A percentile compares a stretch with the other conserved stretches of the same genome.
phyloP scores from a whole-genome alignment of 2,113 vertebrate genomes.

The Rattus rattus region DNA sequence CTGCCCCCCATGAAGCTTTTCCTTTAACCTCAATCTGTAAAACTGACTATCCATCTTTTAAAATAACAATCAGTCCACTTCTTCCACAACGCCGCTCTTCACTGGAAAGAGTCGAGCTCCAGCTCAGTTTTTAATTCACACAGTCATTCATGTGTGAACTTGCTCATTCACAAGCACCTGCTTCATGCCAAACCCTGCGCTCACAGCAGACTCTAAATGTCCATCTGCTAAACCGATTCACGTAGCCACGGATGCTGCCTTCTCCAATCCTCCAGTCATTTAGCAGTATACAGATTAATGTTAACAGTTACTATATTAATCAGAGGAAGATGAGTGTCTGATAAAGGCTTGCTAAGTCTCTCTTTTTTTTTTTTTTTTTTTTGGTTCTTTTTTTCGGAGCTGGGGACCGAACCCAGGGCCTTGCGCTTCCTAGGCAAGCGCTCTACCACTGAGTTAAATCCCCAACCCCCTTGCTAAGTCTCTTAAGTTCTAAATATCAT shows the following conservation, averaged over 20 bases:
- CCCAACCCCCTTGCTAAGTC: neutral
- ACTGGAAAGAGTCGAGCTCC: neutral
- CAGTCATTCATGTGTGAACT: neutral
- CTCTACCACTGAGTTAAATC: no score
- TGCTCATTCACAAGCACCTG: constrained; percentile 10
- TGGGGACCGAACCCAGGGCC: no score
- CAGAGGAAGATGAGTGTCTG: neutral
- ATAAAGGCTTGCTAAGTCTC: neutral
- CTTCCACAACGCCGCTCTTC: neutral
- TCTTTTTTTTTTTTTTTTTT: no score
- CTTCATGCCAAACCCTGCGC: neutral
- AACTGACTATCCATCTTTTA: neutral
- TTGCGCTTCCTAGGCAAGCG: no score
- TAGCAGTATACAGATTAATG: neutral
- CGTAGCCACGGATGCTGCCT: neutral
- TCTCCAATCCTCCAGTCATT: neutral
- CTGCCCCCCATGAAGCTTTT: neutral
- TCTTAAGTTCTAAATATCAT: constrained; percentile 19
- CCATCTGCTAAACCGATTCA: neutral
- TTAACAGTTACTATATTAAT: neutral
- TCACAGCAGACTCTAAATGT: constrained; percentile 14
- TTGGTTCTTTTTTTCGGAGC: no score
- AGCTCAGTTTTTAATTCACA: constrained; percentile 3
- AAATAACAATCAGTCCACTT: constrained; percentile 44
- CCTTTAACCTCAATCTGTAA: constrained; percentile 14